phyloP scores from a whole-genome alignment of 1,140 invertebrate species.

The Choristoneura fumiferana region DNA sequence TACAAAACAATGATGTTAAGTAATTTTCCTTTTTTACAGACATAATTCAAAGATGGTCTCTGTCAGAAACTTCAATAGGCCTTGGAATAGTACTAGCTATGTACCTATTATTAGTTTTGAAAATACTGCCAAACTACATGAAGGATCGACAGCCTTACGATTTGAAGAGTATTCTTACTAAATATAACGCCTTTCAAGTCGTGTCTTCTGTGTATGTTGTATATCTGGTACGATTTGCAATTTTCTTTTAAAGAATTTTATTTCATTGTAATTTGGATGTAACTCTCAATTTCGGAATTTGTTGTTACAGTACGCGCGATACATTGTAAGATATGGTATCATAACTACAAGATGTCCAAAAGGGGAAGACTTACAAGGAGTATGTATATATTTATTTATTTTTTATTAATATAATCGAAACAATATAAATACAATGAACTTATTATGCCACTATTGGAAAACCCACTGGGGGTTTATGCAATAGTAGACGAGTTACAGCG shows the following conservation, averaged over 20 bases:
- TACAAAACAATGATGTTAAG: too few species aligned
- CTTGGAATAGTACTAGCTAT: slow-evolving; percentile 69
- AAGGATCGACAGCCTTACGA: slow-evolving; percentile 82
- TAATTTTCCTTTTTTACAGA: slow-evolving; percentile 34
- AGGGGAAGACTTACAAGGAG: slow-evolving; percentile 44
- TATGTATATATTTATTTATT: slow-evolving; percentile 34
- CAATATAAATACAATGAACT: too few species aligned
- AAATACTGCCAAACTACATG: slow-evolving; percentile 85
- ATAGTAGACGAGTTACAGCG: too few species aligned
- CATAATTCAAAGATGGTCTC: slow-evolving; percentile 42
- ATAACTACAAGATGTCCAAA: slow-evolving; percentile 54
- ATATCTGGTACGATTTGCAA: slow-evolving; percentile 76
- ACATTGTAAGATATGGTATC: slow-evolving; percentile 45
- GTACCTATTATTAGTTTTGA: slow-evolving; percentile 82
- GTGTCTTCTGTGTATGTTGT: slow-evolving; percentile 82
- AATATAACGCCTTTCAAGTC: slow-evolving; percentile 86
- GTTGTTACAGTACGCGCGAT: slow-evolving; percentile 50
- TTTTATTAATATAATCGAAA: too few species aligned
- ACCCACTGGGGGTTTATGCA: too few species aligned
- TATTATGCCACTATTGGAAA: too few species aligned
- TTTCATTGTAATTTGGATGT: slow-evolving; percentile 16
- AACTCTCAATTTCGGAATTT: slow-evolving; percentile 20
- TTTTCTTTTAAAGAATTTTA: slow-evolving; percentile 28
- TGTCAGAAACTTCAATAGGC: slow-evolving; percentile 39
- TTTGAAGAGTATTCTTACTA: slow-evolving; percentile 80